Conservation (phyloP, 2,113 vertebrate species). For the Tyto alba region DNA sequence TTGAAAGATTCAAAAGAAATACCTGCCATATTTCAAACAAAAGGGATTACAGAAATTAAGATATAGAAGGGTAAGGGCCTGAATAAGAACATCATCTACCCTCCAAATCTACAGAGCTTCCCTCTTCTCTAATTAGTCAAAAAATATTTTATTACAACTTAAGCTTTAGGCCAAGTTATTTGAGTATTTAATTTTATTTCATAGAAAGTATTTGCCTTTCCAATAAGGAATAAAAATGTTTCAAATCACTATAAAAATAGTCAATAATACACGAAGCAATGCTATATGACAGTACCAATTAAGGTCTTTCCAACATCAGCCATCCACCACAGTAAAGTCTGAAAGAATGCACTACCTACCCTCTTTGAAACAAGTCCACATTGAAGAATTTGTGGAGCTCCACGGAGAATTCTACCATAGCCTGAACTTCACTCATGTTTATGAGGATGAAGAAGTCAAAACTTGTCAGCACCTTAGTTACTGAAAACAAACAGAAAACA, state of each 20-base stretch:
- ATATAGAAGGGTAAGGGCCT: background rate
- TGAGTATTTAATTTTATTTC: background rate
- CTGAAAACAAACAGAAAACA: conserved; percentile 52
- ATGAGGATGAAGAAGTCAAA: conserved; percentile 74
- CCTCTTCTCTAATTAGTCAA: background rate
- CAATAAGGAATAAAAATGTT: background rate
- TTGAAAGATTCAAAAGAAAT: background rate
- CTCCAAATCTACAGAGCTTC: background rate
- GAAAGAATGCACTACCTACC: conserved; percentile 75
- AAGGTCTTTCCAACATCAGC: background rate
- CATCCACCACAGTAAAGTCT: background rate
- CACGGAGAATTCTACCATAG: conserved; percentile 97
- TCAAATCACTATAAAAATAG: background rate
- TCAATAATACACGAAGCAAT: background rate
- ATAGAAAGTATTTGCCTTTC: background rate
- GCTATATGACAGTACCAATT: background rate
- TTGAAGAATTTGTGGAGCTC: conserved; percentile 99
- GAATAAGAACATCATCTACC: background rate
- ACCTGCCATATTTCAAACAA: background rate
- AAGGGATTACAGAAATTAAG: background rate
- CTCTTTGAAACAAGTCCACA: conserved; percentile 98
- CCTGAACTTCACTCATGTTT: conserved; percentile 98
- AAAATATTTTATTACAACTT: background rate
- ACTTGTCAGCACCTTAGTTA: conserved; percentile 77
- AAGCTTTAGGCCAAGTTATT: background rate